Percentiles rank a stretch among this genome's conserved stretches.
These are phyloP conservation scores for Hoplostethus mediterraneus DNA, from an alignment of 2,797 vertebrate genomes.

Conservation along the genomic window DNA sequence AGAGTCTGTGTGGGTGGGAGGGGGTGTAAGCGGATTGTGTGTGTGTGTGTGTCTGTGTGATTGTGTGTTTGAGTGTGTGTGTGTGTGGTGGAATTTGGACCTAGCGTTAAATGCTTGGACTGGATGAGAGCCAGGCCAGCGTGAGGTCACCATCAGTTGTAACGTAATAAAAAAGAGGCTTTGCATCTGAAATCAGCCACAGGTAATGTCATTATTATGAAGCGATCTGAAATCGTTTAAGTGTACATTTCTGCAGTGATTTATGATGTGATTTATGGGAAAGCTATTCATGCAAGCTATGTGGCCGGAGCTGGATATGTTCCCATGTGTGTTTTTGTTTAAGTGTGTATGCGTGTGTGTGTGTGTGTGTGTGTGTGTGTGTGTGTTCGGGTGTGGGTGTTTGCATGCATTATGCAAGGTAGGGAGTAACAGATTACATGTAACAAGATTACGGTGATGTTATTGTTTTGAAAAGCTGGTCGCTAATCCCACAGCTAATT, in stretches of 20 bases:
- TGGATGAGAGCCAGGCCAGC: slow-evolving; percentile 66
- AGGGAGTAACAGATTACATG: too few relatives aligned
- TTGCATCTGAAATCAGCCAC: slow-evolving; percentile 55
- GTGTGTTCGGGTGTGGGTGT: too few relatives aligned
- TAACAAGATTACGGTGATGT: too few relatives aligned
- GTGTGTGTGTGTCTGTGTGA: slow-evolving; percentile 19
- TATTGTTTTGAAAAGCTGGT: too few relatives aligned
- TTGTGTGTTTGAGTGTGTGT: slow-evolving; percentile 5
- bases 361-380: neutral
- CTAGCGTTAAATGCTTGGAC: slow-evolving; percentile 63
- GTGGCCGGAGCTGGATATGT: slow-evolving; percentile 55
- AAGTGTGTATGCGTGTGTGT: slow-evolving; percentile 38
- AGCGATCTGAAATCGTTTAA: slow-evolving; percentile 65
- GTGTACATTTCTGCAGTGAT: slow-evolving; percentile 54
- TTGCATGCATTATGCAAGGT: too few relatives aligned
- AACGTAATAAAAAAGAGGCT: slow-evolving; percentile 37
- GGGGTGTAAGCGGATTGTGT: slow-evolving; percentile 28
- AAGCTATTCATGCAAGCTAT: slow-evolving; percentile 60
- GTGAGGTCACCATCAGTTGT: slow-evolving; percentile 71
- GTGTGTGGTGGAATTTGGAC: slow-evolving; percentile 54
- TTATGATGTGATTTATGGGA: slow-evolving; percentile 71
- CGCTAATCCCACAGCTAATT: too few relatives aligned
- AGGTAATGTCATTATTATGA: slow-evolving; percentile 62
- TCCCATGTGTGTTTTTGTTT: slow-evolving; percentile 68
- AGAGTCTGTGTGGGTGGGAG: slow-evolving; percentile 9